Conservation (phyloP, 2,113 vertebrate genomes). For the Gymnogyps californianus region DNA sequence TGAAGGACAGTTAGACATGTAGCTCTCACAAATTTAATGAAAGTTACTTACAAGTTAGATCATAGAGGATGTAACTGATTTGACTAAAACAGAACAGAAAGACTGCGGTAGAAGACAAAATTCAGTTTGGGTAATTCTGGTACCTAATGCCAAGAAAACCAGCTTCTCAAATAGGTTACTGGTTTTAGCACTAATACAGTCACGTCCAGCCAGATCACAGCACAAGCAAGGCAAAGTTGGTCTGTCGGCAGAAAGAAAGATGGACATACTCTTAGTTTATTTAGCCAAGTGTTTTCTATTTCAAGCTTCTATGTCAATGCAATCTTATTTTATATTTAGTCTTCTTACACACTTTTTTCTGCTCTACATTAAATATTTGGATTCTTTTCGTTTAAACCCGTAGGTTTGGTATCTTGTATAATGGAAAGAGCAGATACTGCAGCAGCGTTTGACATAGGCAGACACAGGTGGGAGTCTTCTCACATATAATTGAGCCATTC, state of each 20-base stretch:
- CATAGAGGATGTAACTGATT: neutral
- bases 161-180: neutral
- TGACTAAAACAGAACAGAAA: neutral
- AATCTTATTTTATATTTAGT: neutral
- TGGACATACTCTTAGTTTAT: neutral
- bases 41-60: neutral
- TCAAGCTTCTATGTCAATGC: neutral
- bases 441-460: neutral
- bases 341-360: neutral
- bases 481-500: neutral
- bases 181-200: neutral
- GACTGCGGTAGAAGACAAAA: neutral
- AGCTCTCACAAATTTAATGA: neutral
- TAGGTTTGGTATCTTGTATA: neutral
- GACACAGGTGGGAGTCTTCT: neutral
- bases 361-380: neutral
- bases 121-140: neutral
- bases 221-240: neutral
- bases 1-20: neutral
- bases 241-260: neutral
- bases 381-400: neutral
- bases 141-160: neutral
- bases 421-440: neutral
- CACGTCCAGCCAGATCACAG: neutral
- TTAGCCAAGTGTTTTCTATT: neutral